Evolutionary conservation across 1,140 invertebrate genomes (phyloP), one percentile per base, ranked within the genome.

Genomic region (Monochamus saltuarius): DNA sequence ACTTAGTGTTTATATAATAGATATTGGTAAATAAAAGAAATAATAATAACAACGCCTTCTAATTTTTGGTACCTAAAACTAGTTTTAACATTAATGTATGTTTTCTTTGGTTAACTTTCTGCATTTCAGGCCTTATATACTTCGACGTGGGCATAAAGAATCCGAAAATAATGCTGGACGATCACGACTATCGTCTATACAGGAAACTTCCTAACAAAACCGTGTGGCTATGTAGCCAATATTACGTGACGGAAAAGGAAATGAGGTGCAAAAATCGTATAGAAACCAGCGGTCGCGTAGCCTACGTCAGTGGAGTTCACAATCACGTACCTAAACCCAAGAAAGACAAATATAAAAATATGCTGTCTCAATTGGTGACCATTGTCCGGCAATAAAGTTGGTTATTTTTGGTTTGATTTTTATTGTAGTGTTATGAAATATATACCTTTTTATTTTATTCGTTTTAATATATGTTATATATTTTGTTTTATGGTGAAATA

Each of bases 131-230:
- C 39, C 37, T 51, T 4, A 66, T 66, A n/a, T 59, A 66, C 55
- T 70, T 70, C 45, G 69, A 68, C 29, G 53, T 62, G 40, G 69
- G 61, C 4, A 64, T 53, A 19, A 70, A 70, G 50, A 64, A 68
- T 43, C 69, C 69, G 22, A 69, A 69, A 62, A 62, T 71, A 53
- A 65, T 71, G 13, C 47, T 69, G 1, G 65, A 69, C 14, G 59
- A 64, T 40, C 58, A 65, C 16, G 47, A 60, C 39, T 71, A 67
- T 43, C 16, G 66, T 1, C 55, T 69, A 6, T 62, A 65, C 22
- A 60, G 56, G 42, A 69, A 66, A 47, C 43, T 62, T 35, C 19
- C 40, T 1, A 62, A 64, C 36, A 62, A 62, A 55, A 71, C 69
- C 0, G 60, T 69, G 1, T 69, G 69, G 69, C 49, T 53, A 9